Conservation (phyloP, 2,113 vertebrate genomes). For the Reinhardtius hippoglossoides region DNA sequence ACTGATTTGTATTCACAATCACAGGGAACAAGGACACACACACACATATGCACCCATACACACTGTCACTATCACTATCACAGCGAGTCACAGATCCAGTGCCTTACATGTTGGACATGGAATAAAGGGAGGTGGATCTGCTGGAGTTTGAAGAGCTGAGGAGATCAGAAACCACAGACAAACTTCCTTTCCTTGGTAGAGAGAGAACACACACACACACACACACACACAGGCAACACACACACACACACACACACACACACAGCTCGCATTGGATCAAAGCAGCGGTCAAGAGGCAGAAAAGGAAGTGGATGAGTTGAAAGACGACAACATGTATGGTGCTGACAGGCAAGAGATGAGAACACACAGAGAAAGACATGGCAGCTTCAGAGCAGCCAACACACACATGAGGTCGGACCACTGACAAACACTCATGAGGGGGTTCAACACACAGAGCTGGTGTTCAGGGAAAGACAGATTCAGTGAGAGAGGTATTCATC, state of each 20-base stretch:
- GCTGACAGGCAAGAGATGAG: slow-evolving; percentile 18
- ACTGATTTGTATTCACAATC: slow-evolving; percentile 26
- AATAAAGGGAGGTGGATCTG: slow-evolving; percentile 86
- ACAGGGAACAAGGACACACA: slow-evolving; percentile 6
- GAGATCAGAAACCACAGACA: slow-evolving; percentile 84
- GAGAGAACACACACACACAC: slow-evolving; percentile 64
- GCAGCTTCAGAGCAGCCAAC: background rate
- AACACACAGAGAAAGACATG: background rate
- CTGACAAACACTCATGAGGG: slow-evolving; percentile 12
- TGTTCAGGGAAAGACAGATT: slow-evolving; percentile 29
- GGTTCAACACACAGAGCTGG: slow-evolving; percentile 47
- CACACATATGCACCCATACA: slow-evolving; percentile 12
- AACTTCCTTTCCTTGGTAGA: slow-evolving; percentile 86
- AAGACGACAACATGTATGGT: slow-evolving; percentile 1
- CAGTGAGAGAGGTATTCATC: slow-evolving; percentile 6
- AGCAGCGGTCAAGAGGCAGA: slow-evolving; percentile 57
- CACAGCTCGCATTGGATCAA: slow-evolving; percentile 60
- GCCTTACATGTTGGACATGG: slow-evolving; percentile 87
- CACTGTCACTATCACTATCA: slow-evolving; percentile 29
- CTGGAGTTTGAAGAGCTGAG: slow-evolving; percentile 84
- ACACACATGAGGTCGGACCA: background rate
- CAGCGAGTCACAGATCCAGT: slow-evolving; percentile 71
- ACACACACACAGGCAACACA: slow-evolving; percentile 50
- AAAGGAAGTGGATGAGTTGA: slow-evolving; percentile 48
- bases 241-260: slow-evolving; percentile 51